Evolutionary conservation across 2,888 invertebrate species (phyloP).

Genomic region (Eurois occulta): DNA sequence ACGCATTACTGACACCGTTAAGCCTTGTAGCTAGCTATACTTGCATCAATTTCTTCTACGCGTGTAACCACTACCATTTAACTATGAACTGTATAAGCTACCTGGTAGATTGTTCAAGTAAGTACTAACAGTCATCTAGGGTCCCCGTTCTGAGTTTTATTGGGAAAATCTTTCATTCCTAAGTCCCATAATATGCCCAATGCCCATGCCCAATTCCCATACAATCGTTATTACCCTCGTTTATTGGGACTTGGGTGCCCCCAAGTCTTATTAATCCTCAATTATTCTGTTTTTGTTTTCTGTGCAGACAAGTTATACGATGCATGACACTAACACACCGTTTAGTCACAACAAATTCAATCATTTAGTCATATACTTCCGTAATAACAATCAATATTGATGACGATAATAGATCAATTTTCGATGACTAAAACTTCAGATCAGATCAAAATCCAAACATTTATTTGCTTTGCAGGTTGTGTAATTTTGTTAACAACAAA

Average conservation of each 20-base stretch:
- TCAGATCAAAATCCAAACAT: neutral
- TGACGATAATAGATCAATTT: neutral
- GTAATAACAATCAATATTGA: neutral
- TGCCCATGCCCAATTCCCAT: too few species aligned
- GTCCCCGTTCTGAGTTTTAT: neutral
- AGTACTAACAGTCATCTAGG: neutral
- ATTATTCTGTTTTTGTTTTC: neutral
- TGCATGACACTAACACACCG: neutral
- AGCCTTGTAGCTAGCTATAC: neutral
- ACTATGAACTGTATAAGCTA: neutral
- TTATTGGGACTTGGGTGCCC: neutral
- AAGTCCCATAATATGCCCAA: neutral
- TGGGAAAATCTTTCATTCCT: neutral
- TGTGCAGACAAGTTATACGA: neutral
- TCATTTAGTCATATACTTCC: neutral
- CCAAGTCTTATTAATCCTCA: neutral
- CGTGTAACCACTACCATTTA: neutral
- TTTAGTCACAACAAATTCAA: neutral
- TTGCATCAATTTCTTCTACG: conserved; percentile 12
- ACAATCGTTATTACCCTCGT: neutral
- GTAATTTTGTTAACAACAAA: conserved; percentile 10
- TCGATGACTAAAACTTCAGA: neutral
- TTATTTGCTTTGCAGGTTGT: neutral
- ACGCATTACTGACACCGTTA: conserved; percentile 27
- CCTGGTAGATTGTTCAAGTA: neutral